phyloP scores from a whole-genome alignment of 53 echinoderm and acorn worm species.

The Echinometra lucunter region DNA sequence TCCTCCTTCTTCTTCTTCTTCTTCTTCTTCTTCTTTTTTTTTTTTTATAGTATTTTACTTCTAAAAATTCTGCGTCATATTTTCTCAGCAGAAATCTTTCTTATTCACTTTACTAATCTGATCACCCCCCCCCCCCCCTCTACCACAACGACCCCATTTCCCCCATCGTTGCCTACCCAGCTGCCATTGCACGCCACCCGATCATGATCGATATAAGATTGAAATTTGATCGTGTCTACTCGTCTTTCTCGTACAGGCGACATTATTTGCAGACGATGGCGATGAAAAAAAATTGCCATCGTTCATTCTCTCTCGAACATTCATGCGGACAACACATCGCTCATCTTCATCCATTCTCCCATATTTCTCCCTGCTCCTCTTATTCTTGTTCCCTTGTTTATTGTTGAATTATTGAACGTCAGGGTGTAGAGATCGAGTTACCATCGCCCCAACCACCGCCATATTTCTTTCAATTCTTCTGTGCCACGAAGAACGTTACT shows the following conservation, averaged over 20 bases:
- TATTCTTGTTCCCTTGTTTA: constrained; percentile 35
- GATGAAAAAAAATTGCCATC: constrained; percentile 21
- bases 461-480: background rate
- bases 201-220: constrained; percentile 61
- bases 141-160: background rate
- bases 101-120: background rate
- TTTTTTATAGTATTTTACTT: no score
- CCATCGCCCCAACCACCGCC: constrained; percentile 29
- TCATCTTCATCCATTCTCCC: constrained; percentile 39
- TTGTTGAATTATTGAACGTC: constrained; percentile 47
- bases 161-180: background rate
- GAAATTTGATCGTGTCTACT: constrained; percentile 46
- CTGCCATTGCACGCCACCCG: background rate
- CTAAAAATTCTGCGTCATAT: background rate
- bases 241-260: constrained; percentile 52
- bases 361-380: background rate
- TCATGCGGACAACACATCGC: constrained; percentile 27
- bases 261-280: constrained; percentile 56
- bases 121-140: background rate
- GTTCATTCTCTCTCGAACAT: constrained; percentile 39
- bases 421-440: background rate
- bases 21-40: no score
- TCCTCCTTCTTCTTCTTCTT: no score
- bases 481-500: background rate
- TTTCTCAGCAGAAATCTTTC: background rate